A percentile compares a stretch with the other conserved stretches of the same genome.
Conservation (phyloP, 2,113 vertebrate species). For the Eclectus roratus region DNA sequence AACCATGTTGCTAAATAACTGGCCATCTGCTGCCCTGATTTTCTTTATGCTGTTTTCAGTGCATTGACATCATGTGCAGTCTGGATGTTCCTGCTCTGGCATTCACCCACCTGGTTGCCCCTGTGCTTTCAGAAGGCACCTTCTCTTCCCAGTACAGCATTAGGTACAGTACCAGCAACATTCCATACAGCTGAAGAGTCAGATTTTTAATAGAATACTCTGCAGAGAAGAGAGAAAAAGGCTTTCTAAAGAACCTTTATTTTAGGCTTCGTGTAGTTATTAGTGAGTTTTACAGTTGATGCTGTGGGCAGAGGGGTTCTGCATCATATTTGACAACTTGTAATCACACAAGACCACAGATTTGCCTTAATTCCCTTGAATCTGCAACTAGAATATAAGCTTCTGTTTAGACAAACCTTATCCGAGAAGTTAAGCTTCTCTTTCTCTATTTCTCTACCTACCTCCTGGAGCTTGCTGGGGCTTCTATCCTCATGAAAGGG, state of each 20-base stretch:
- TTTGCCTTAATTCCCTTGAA: conserved; percentile 19
- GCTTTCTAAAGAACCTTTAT: neutral
- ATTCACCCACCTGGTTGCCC: neutral
- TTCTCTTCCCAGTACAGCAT: neutral
- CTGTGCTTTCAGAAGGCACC: neutral
- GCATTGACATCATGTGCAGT: neutral
- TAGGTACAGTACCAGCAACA: neutral
- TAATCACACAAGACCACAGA: neutral
- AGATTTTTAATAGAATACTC: neutral
- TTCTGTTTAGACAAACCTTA: neutral
- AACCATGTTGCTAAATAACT: neutral
- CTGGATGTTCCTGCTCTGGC: neutral
- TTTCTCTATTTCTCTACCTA: neutral
- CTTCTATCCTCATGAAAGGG: neutral
- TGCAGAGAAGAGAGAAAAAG: neutral
- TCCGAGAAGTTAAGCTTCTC: neutral
- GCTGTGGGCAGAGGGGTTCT: neutral
- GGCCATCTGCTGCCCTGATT: neutral
- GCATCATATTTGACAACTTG: neutral
- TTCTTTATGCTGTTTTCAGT: neutral
- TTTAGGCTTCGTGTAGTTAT: neutral
- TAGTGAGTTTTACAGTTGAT: neutral
- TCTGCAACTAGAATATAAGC: neutral
- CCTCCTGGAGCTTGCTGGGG: neutral
- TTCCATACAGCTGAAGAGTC: neutral